Evolutionary conservation across 2,113 vertebrate genomes (phyloP).

Genomic region (Otus sunia): DNA sequence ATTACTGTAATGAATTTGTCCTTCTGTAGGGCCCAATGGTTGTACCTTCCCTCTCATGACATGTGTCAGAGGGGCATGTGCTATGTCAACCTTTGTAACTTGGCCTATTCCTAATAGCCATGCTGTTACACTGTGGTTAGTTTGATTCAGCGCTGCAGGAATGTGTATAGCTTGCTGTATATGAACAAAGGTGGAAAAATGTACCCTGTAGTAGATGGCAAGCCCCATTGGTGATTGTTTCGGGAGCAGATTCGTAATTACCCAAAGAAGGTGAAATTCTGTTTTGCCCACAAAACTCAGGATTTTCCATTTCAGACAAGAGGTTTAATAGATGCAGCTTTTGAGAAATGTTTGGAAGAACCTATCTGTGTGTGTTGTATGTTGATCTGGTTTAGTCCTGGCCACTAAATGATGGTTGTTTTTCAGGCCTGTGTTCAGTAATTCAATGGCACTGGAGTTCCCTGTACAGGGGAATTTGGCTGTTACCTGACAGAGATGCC

Average conservation of each 20-base stretch:
- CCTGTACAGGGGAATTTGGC: neutral
- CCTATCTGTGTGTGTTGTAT: neutral
- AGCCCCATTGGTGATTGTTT: neutral
- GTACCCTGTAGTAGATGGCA: too few species aligned
- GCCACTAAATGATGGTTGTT: too few species aligned
- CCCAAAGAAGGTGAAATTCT: neutral
- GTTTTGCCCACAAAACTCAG: neutral
- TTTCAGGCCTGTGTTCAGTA: neutral
- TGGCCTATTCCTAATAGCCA: too few species aligned
- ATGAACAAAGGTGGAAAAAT: neutral
- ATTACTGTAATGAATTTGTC: neutral
- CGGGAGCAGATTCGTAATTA: neutral
- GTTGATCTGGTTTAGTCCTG: too few species aligned
- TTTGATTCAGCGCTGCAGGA: neutral
- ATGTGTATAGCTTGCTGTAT: neutral
- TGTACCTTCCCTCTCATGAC: neutral
- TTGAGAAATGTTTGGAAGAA: neutral
- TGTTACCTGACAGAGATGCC: neutral
- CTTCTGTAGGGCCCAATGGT: neutral
- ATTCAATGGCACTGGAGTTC: neutral
- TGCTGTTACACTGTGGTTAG: accelerated
- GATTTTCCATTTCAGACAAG: neutral
- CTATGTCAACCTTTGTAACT: neutral
- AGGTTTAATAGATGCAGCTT: neutral
- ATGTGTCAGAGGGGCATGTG: neutral